Conservation (phyloP, 2,797 vertebrate species). For the Macrochelys suwanniensis region DNA sequence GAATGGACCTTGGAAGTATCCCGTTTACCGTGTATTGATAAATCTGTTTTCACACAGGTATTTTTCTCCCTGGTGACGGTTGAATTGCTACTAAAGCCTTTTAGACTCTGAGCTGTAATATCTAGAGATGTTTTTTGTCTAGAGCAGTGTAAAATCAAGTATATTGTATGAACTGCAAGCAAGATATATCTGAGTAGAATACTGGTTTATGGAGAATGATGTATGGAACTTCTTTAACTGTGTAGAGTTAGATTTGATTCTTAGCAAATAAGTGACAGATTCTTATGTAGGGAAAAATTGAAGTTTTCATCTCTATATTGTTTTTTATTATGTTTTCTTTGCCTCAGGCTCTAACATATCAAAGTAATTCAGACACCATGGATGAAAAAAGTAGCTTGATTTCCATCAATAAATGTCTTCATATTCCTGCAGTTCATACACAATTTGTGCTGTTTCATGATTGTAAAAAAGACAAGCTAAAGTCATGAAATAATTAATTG, state of each 20-base stretch:
- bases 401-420: conserved; percentile 75
- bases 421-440: conserved; percentile 63
- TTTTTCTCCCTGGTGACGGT: conserved; percentile 2
- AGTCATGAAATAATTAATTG: conserved; percentile 66
- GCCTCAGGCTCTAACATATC: conserved; percentile 77
- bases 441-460: conserved; percentile 60
- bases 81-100: conserved; percentile 34
- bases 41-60: neutral
- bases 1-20: conserved; percentile 22
- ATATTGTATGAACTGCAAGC: conserved; percentile 62
- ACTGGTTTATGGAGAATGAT: conserved; percentile 67
- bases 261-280: conserved; percentile 76
- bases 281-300: conserved; percentile 78
- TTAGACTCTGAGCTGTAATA: conserved; percentile 44
- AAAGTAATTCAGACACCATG: conserved; percentile 65
- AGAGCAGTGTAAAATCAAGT: conserved; percentile 58
- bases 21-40: conserved; percentile 18
- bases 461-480: conserved; percentile 54
- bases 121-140: conserved; percentile 63
- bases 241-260: conserved; percentile 78
- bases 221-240: conserved; percentile 72
- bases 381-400: conserved; percentile 76
- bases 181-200: conserved; percentile 59
- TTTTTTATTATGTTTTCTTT: conserved; percentile 81
- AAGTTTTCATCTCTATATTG: conserved; percentile 76